Evolutionary conservation across 2,797 vertebrate genomes (phyloP).

Genomic region (Eulemur mongoz): DNA sequence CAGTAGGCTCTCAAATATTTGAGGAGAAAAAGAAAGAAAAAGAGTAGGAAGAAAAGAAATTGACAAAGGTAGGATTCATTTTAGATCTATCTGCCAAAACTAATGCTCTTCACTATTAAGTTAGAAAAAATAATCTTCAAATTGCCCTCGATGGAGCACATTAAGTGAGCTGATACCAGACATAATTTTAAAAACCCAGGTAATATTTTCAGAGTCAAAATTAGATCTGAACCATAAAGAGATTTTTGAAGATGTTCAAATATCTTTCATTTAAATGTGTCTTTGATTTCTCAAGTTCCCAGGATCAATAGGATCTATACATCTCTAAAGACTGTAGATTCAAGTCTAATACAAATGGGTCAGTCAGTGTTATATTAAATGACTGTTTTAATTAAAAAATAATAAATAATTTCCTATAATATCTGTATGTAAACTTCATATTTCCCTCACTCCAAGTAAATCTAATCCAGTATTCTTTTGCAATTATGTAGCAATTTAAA

Average conservation of each 20-base stretch:
- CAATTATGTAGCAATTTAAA: neutral
- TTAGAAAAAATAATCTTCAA: neutral
- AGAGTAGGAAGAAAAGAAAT: neutral
- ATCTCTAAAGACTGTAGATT: neutral
- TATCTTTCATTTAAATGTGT: neutral
- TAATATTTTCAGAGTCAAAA: slow-evolving; percentile 25
- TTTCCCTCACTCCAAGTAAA: neutral
- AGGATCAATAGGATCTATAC: neutral
- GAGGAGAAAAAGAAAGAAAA: neutral
- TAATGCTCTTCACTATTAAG: neutral
- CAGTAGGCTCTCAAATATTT: neutral
- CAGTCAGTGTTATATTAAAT: neutral
- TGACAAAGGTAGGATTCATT: neutral
- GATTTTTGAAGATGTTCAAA: neutral
- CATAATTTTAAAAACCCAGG: neutral
- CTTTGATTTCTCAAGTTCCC: slow-evolving; percentile 7
- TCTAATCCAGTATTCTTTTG: neutral
- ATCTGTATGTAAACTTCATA: neutral
- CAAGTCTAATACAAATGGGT: neutral
- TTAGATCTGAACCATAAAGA: neutral
- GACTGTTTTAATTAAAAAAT: neutral
- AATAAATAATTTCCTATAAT: neutral
- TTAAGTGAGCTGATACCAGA: neutral
- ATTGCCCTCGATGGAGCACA: neutral
- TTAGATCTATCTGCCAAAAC: neutral